phyloP scores from a whole-genome alignment of 64 coral and sea anemone species.

The Astreopora myriophthalma region DNA sequence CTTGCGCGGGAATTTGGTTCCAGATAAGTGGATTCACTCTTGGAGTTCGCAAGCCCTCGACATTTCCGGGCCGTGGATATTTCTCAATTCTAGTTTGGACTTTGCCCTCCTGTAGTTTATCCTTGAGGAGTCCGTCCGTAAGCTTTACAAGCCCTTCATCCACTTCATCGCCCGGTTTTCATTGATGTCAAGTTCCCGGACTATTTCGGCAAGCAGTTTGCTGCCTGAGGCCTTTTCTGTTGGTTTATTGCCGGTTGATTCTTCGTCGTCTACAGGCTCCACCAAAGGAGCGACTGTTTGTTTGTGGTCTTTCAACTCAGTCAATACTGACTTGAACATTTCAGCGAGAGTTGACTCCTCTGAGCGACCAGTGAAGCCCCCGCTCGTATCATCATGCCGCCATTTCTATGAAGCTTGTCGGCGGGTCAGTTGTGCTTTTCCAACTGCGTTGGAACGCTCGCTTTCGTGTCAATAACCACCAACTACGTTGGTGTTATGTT shows the following conservation, averaged over 20 bases:
- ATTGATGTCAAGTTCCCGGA: constrained; percentile 9
- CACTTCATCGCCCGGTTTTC: constrained; percentile 15
- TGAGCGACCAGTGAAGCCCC: not conserved
- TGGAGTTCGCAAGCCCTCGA: constrained; percentile 39
- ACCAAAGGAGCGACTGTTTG: not conserved
- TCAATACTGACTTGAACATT: constrained; percentile 48
- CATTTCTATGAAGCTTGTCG: too few species aligned
- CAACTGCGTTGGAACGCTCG: constrained; percentile 32
- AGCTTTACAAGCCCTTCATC: constrained; percentile 48
- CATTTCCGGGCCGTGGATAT: constrained; percentile 41
- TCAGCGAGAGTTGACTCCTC: not conserved
- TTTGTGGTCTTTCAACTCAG: constrained; percentile 22
- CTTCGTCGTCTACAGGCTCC: not conserved
- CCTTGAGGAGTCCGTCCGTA: constrained; percentile 19
- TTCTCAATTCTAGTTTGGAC: constrained; percentile 35
- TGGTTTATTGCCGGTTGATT: not conserved
- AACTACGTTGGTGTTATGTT: constrained; percentile 46
- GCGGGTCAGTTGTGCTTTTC: not conserved
- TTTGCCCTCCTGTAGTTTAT: constrained; percentile 51
- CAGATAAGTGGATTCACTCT: constrained; percentile 57
- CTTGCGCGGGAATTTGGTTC: constrained; percentile 7
- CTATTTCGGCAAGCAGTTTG: constrained; percentile 47
- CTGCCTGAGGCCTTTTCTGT: not conserved
- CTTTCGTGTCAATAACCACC: not conserved
- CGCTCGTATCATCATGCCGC: not conserved